Evolutionary conservation across 1,140 invertebrate genomes (phyloP), one percentile per base, ranked within the genome.

Genomic region (Sipha flava): DNA sequence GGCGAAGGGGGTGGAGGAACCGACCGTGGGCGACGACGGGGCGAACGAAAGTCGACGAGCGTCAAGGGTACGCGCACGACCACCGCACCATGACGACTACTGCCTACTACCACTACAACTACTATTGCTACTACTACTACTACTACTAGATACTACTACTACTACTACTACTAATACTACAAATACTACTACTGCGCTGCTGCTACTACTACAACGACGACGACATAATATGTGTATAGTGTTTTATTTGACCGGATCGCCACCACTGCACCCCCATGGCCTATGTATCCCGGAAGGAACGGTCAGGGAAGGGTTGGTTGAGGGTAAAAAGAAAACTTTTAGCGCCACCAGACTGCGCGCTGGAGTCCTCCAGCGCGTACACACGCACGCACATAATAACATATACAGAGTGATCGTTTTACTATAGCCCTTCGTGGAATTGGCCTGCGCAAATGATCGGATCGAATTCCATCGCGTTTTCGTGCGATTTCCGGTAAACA

Each of bases 71-170:
- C 49, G 49, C 73, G 73, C 47, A 59, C 73, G 73, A 40, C 73
- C 73, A 26, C 73, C 52, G 73, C 73, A 77, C 73, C 73, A 77
- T 59, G 73, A 77, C 73, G 49, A 77, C 73, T 77, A 77, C 73
- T 40, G 26, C 52, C 73, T 77, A 77, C 73, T 40, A 40, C 52
- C 34, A 43, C 49, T n/a, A 23, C 49, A n/a, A 23, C 49, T 26
- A 52, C 54, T 6, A 59, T 23, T 5, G 23, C 54, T 23, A 26
- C 54, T 23, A 26, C 54, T 26, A 3, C 37, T 40, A 10, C 37
- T 23, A 18, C 49, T 18, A n/a, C n/a, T n/a, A n/a, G n/a, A n/a
- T n/a, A n/a, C n/a, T n/a, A 77, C 73, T 29, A 77, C 73, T 77
- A 77, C n/a, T n/a, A n/a, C n/a, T 18, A 59, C n/a, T n/a, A n/a